Evolutionary conservation across 2,888 invertebrate genomes (phyloP).

Genomic region (Onthophagus sagittarius): DNA sequence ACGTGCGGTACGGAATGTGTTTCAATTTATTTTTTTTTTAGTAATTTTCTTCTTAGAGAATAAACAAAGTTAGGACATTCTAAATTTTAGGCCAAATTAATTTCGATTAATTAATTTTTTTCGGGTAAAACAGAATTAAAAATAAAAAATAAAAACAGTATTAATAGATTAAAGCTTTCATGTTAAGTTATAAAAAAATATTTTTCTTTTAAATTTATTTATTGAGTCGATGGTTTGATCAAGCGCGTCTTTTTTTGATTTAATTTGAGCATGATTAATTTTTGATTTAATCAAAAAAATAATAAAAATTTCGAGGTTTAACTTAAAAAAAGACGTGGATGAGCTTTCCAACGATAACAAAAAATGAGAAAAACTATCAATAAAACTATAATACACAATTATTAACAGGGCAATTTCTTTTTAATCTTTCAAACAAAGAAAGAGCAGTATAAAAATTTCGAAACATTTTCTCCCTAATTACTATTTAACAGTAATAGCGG

Average conservation of each 20-base stretch:
- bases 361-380: conserved; percentile 33
- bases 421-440: conserved; percentile 18
- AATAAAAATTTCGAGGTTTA: neutral
- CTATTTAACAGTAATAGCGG: neutral
- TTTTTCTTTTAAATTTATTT: neutral
- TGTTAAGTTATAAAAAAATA: neutral
- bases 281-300: neutral
- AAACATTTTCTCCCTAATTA: neutral
- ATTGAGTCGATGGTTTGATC: neutral
- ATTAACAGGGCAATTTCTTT: conserved; percentile 16
- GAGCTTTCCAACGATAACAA: conserved; percentile 17
- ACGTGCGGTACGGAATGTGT: neutral
- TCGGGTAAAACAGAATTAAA: neutral
- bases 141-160: neutral
- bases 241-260: neutral
- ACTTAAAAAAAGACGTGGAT: neutral
- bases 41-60: neutral
- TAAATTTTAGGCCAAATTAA: too few relatives aligned
- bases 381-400: conserved; percentile 28
- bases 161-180: neutral
- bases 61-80: conserved; percentile 10
- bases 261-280: neutral
- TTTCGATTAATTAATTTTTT: neutral
- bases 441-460: conserved; percentile 42
- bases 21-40: conserved; percentile 1